Percentiles rank a stretch among this genome's conserved stretches.
Conservation (phyloP, 2,113 vertebrate species). For the Oncorhynchus keta region DNA sequence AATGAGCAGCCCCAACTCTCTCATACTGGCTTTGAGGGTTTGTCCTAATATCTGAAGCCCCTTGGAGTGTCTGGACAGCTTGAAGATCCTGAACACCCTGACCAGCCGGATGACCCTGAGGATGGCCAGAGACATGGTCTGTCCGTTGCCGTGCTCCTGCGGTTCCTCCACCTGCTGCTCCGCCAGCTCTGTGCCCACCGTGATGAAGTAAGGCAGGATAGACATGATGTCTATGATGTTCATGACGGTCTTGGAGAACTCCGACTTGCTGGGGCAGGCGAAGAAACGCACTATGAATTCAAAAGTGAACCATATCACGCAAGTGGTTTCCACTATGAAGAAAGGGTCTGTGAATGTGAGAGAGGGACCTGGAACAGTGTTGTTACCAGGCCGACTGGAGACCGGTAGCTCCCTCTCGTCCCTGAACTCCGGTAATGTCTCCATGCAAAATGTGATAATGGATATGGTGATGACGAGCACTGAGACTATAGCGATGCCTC, state of each 20-base stretch:
- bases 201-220: constrained; percentile 98
- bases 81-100: no score
- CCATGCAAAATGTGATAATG: constrained; percentile 95
- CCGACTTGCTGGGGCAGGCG: constrained; percentile 76
- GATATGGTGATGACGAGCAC: constrained; percentile 96
- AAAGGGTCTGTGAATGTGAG: constrained; percentile 88
- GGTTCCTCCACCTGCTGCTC: constrained; percentile 79
- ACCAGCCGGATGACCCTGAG: no score
- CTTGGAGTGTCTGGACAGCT: no score
- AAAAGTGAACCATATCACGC: constrained; percentile 98
- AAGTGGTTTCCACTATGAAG: constrained; percentile 95
- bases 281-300: constrained; percentile 94
- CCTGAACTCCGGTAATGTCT: constrained; percentile 92
- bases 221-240: constrained; percentile 98
- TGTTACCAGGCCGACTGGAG: constrained; percentile 64
- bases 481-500: constrained; percentile 92
- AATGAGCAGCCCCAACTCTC: constrained; percentile 52
- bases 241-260: constrained; percentile 77
- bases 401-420: constrained; percentile 86
- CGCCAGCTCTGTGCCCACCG: constrained; percentile 91
- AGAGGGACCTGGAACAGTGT: constrained; percentile 70
- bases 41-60: no score
- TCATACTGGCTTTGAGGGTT: no score
- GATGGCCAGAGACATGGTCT: constrained; percentile 53
- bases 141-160: constrained; percentile 61